A percentile compares a stretch with the other conserved stretches of the same genome.
These are phyloP conservation scores for Bettongia penicillata DNA, from an alignment of 2,113 vertebrate species.

Conservation along the genomic window DNA sequence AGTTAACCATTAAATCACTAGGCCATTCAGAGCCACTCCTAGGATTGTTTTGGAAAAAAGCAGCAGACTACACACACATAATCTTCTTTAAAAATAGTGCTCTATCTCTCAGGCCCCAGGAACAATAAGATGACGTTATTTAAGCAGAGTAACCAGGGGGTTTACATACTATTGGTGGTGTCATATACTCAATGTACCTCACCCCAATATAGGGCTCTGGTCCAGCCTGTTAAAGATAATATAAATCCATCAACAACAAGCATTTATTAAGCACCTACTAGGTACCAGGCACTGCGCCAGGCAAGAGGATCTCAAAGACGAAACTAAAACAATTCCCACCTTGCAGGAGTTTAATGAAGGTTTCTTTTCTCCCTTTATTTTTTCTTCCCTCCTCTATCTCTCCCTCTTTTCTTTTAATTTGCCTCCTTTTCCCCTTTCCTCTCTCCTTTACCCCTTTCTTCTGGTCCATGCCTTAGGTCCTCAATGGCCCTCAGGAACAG, in stretches of 20 bases:
- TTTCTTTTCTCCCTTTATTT: not conserved
- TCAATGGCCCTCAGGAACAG: not conserved
- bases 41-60: constrained; percentile 21
- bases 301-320: not conserved
- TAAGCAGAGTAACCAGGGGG: not conserved
- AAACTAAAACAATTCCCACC: not conserved
- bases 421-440: not conserved
- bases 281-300: not conserved
- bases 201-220: not conserved
- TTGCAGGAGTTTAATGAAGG: not conserved
- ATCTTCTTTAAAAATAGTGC: not conserved
- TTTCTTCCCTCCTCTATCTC: not conserved
- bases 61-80: not conserved
- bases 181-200: not conserved
- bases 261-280: not conserved
- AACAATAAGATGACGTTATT: not conserved
- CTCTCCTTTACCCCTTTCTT: not conserved
- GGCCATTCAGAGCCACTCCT: constrained; percentile 29
- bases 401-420: not conserved
- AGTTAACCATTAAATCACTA: constrained; percentile 45
- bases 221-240: not conserved
- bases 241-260: not conserved
- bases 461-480: not conserved
- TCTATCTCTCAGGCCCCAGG: not conserved
- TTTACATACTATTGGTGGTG: not conserved